A percentile compares a stretch with the other conserved stretches of the same genome.
These are phyloP conservation scores for Hoplostethus mediterraneus DNA, from an alignment of 2,797 vertebrate species.

Conservation along the genomic window DNA sequence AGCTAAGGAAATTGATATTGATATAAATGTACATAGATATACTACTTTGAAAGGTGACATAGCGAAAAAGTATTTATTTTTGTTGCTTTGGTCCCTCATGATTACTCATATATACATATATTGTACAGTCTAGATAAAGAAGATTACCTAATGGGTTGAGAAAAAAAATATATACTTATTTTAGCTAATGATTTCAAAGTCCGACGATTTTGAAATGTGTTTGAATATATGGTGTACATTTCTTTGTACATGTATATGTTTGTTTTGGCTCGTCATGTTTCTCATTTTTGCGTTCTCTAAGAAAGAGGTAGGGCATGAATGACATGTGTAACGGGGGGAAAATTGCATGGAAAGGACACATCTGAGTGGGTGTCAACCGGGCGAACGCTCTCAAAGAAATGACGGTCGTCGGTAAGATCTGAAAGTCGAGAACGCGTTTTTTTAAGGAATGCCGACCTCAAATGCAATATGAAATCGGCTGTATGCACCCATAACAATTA, in stretches of 20 bases:
- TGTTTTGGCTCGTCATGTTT: conserved; percentile 74
- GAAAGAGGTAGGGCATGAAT: conserved; percentile 65
- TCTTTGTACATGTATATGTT: conserved; percentile 82
- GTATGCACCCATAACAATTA: conserved; percentile 65
- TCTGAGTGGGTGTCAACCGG: conserved; percentile 23
- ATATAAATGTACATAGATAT: conserved; percentile 89
- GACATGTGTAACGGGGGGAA: conserved; percentile 27
- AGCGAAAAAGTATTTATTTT: conserved; percentile 96
- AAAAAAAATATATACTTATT: conserved; percentile 80
- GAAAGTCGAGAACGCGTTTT: conserved; percentile 30
- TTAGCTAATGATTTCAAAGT: conserved; percentile 86
- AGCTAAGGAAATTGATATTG: conserved; percentile 83
- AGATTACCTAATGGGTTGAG: conserved; percentile 78
- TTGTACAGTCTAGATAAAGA: conserved; percentile 86
- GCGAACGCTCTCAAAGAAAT: conserved; percentile 16
- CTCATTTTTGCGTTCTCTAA: conserved; percentile 49
- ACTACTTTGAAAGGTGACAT: conserved; percentile 89
- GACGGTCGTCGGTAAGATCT: background rate
- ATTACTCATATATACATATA: conserved; percentile 85
- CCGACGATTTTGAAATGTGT: conserved; percentile 80
- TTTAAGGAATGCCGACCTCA: conserved; percentile 58
- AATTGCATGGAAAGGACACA: conserved; percentile 67
- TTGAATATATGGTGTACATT: conserved; percentile 87
- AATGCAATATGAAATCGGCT: conserved; percentile 78
- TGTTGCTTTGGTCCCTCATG: conserved; percentile 89